Base-by-base conservation (phyloP, 2,888 invertebrate species). In the Drosophila parthenogenetica region DNA sequence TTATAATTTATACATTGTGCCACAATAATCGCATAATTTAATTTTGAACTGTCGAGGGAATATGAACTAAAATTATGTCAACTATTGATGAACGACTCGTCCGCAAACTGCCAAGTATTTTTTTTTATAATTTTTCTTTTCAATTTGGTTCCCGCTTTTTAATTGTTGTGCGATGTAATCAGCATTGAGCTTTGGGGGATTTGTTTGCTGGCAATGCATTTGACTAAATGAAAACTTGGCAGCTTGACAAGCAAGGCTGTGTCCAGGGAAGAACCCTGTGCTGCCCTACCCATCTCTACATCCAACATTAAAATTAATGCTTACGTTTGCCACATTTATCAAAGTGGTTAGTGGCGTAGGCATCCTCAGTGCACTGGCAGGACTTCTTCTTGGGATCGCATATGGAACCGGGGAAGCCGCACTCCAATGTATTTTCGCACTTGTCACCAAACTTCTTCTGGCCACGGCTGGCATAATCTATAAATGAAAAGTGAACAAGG, bases 311-410 rank as follows among this genome's bases (percentile, higher is more conserved):
- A 17, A 42, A 42, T 43, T 14, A 54, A 25, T 19, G 58, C 90
- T 94, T 92, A 97, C 97, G 94, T 93, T 94, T 95, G 86, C 97
- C 97, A 92, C 97, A 97, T 93, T 96, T 97, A 92, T 97, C 96
- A 87, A 96, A 93, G 91, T 97, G 96, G 93, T 97, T 97, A 89
- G 96, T 96, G 83, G 95, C 94, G 17, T 94, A 94, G 79, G 95
- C 93, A 81, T 96, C 95, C 25, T 95, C 94, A 72, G 94, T 94
- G 91, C 97, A 97, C 86, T 94, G 94, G 90, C 97, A 97, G 78
- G 94, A 94, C 90, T 94, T 94, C 89, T 94, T 94, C 79, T 93
- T 93, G 19, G 94, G 93, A 87, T 96, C 95, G 90, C 97, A 97
- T 69, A 95, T 93, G 37, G 96, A 95, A 76, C 96, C 95, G 53